Percentiles rank a stretch among this genome's conserved stretches.
Evolutionary conservation across 2,888 invertebrate genomes (phyloP).

Genomic region (Acronicta leporina): DNA sequence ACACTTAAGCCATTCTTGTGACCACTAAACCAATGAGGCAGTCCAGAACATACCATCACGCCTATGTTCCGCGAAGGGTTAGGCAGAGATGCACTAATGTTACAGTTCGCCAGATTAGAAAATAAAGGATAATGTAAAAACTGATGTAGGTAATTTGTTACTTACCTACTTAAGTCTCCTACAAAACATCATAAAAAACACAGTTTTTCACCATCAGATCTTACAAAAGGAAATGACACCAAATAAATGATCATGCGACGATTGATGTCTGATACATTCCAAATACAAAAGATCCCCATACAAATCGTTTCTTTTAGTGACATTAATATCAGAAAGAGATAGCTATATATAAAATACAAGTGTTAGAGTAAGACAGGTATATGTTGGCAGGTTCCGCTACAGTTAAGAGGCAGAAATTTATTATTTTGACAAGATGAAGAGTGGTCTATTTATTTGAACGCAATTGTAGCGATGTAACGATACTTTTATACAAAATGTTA

Average conservation of each 20-base stretch:
- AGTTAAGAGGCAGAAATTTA: conserved; percentile 51
- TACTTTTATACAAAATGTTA: conserved; percentile 42
- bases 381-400: conserved; percentile 29
- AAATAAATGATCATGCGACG: conserved; percentile 44
- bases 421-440: conserved; percentile 60
- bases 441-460: conserved; percentile 57
- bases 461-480: conserved; percentile 40
- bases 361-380: conserved; percentile 29
- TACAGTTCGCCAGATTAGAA: too few relatives aligned
- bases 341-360: conserved; percentile 4
- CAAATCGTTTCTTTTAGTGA: conserved; percentile 50
- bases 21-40: too few relatives aligned
- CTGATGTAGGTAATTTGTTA: too few relatives aligned
- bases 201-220: conserved; percentile 36
- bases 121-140: too few relatives aligned
- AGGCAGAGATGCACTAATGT: too few relatives aligned
- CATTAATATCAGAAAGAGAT: conserved; percentile 43
- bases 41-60: too few relatives aligned
- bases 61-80: too few relatives aligned
- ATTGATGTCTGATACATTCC: conserved; percentile 52
- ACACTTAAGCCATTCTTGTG: too few relatives aligned
- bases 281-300: conserved; percentile 40
- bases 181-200: conserved; percentile 20
- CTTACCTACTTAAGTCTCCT: neutral
- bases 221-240: conserved; percentile 31